These are phyloP conservation scores for Rallus crepitans DNA, from an alignment of 2,797 vertebrate genomes.

Conservation along the genomic window DNA sequence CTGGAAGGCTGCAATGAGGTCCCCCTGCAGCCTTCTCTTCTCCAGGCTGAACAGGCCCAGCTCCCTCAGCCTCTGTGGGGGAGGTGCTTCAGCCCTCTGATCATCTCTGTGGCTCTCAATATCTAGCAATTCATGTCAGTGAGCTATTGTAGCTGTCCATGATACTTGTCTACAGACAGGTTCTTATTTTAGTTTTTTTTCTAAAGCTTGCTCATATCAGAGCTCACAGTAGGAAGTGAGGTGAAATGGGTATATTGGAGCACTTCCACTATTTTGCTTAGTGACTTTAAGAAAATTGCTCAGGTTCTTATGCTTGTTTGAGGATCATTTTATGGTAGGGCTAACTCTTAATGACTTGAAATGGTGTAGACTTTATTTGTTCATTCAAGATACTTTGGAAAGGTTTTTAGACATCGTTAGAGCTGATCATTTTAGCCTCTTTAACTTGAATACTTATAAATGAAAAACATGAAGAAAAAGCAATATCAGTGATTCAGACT, in stretches of 20 bases:
- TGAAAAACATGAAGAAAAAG: neutral
- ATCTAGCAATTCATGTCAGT: neutral
- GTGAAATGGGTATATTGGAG: neutral
- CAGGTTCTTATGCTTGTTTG: neutral
- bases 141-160: neutral
- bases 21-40: too few relatives aligned
- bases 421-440: neutral
- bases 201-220: neutral
- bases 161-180: neutral
- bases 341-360: neutral
- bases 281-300: neutral
- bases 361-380: rapidly evolving
- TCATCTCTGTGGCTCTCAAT: too few relatives aligned
- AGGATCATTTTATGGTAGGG: neutral
- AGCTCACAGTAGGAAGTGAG: neutral
- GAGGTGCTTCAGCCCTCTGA: too few relatives aligned
- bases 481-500: neutral
- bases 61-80: too few relatives aligned
- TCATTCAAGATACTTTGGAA: neutral
- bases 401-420: neutral
- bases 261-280: neutral
- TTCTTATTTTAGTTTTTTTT: neutral
- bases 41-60: too few relatives aligned
- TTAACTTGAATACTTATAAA: neutral
- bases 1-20: too few relatives aligned